These are phyloP conservation scores for Carposina sasakii DNA, from an alignment of 1,140 invertebrate species.

Conservation along the genomic window DNA sequence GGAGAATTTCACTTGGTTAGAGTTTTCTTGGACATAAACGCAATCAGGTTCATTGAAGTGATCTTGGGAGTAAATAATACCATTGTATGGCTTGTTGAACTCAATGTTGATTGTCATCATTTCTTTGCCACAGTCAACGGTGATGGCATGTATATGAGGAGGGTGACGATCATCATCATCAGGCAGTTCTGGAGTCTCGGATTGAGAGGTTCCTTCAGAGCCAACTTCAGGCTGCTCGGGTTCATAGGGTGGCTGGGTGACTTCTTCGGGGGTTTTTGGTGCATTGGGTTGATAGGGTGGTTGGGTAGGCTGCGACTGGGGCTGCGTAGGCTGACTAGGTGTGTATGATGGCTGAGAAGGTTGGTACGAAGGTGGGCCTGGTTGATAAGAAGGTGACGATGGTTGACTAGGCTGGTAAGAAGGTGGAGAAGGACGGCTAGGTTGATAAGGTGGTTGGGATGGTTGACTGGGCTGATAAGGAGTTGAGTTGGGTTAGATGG, in stretches of 20 bases:
- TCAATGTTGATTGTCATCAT: constrained; percentile 88
- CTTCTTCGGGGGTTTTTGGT: no score
- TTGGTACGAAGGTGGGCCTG: constrained; percentile 30
- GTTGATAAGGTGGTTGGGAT: constrained; percentile 35
- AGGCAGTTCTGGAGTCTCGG: constrained; percentile 21
- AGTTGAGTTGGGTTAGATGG: constrained; percentile 32
- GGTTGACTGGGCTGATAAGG: constrained; percentile 32
- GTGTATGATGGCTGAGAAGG: constrained; percentile 29
- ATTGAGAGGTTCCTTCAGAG: constrained; percentile 17
- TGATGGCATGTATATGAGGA: constrained; percentile 83
- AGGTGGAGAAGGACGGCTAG: constrained; percentile 26
- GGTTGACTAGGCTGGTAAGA: constrained; percentile 44
- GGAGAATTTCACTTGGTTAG: constrained; percentile 78
- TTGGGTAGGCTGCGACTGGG: constrained; percentile 38
- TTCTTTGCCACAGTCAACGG: constrained; percentile 85
- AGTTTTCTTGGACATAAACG: constrained; percentile 81
- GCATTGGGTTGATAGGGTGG: constrained; percentile 22
- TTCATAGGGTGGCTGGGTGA: constrained; percentile 25
- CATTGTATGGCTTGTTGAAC: constrained; percentile 84
- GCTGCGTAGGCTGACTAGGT: constrained; percentile 33
- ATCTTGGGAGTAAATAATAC: constrained; percentile 88
- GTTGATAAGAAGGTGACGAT: constrained; percentile 23
- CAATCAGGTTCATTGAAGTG: constrained; percentile 81
- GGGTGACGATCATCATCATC: constrained; percentile 75
- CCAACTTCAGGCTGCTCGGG: neutral